Evolutionary conservation across 1,140 invertebrate genomes (phyloP), one percentile per base, ranked within the genome.

Genomic region (Ceratoteleas bidentatus): DNA sequence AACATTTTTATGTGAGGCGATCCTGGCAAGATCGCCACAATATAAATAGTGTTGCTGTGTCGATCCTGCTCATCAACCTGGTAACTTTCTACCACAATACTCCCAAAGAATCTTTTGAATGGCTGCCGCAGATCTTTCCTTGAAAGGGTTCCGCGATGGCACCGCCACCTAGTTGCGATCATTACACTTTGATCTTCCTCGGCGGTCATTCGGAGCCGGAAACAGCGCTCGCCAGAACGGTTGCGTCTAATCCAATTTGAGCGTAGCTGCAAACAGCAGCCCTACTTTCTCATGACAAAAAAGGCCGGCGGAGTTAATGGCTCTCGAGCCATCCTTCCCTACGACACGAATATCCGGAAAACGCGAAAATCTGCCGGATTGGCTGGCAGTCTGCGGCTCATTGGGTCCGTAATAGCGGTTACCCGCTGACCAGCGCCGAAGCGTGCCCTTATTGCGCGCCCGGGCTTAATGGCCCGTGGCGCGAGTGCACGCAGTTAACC

Each of bases 361-460:
- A 69, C 34, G 77, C 72, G 85, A 88, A 87, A 88, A 89, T 87
- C 85, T 84, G 83, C 78, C 65, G 82, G 86, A 88, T 87, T 83
- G 81, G 57, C 84, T 84, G 79, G 72, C 85, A 81, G 61, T 84
- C 81, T 68, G 70, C 82, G 88, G 87, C 85, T 90, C 89, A 91
- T 91, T 90, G 87, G 85, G 76, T 87, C 61, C 65, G 84, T 90
- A 90, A 90, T 90, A 90, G 90, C 85, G 90, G 89, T 91, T 88
- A 88, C 85, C 89, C 90, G 84, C 87, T 86, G 84, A 87, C 82
- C 81, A 85, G 74, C 80, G 75, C 81, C 76, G 68, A 87, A 75
- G 85, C 85, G 85, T 84, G 81, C 84, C 81, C 86, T 91, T 87
- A 90, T 89, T 90, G 89, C 87, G 81, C 81, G 80, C 81, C 75